These are phyloP conservation scores for Rhaphigaster nebulosa DNA, from an alignment of 2,888 invertebrate species.

Conservation along the genomic window DNA sequence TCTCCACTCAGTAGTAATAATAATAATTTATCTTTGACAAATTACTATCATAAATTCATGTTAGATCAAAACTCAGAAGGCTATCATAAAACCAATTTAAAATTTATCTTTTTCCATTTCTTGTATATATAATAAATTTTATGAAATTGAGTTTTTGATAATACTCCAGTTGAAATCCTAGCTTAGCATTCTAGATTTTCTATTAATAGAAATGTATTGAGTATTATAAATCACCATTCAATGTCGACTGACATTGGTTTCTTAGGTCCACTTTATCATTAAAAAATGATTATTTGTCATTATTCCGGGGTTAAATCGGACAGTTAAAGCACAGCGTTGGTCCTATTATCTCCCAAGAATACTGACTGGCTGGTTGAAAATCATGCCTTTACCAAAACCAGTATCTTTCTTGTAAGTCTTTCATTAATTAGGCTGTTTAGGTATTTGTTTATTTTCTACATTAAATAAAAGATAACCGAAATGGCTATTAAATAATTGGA, in stretches of 20 bases:
- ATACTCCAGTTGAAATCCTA: no score
- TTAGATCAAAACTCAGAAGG: no score
- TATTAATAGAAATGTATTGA: no score
- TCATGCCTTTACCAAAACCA: neutral
- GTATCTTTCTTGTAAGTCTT: neutral
- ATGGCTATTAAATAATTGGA: neutral
- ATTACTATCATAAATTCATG: no score
- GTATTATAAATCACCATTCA: no score
- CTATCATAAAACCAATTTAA: no score
- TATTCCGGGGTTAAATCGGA: neutral
- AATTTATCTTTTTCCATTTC: no score
- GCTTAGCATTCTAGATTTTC: no score
- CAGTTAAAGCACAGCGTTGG: neutral
- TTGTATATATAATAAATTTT: no score
- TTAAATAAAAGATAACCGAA: neutral
- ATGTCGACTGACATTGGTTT: neutral
- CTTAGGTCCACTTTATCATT: neutral
- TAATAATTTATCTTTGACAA: no score
- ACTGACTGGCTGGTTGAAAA: neutral
- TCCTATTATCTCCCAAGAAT: neutral
- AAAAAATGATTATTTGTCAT: neutral
- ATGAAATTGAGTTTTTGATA: no score
- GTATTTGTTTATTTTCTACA: neutral
- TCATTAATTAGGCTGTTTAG: neutral
- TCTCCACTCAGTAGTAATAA: no score